Percentiles rank a stretch among this genome's conserved stretches.
phyloP scores from a whole-genome alignment of 1,140 invertebrate genomes.

The Pseudomyrmex cubaensis region DNA sequence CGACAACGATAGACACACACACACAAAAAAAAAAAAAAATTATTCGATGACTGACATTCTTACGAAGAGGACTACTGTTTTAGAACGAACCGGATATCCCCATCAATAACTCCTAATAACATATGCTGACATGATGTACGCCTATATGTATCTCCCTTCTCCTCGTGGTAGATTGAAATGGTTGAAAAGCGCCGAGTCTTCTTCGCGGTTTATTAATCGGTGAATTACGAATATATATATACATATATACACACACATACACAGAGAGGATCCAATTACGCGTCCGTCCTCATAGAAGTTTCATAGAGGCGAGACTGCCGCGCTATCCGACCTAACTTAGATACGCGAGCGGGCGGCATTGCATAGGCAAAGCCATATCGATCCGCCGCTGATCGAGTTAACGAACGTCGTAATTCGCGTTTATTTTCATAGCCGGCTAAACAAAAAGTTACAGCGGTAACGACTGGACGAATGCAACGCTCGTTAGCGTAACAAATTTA shows the following conservation, averaged over 20 bases:
- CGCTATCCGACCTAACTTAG: conserved; percentile 31
- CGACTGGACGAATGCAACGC: conserved; percentile 27
- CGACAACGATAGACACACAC: too few species aligned
- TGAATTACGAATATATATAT: background rate
- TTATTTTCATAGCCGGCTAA: conserved; percentile 46
- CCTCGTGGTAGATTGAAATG: background rate
- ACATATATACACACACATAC: background rate
- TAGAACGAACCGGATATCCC: conserved; percentile 8
- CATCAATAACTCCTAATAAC: background rate
- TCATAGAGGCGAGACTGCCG: background rate
- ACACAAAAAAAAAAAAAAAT: background rate
- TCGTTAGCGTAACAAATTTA: conserved; percentile 62
- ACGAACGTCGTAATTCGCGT: conserved; percentile 46
- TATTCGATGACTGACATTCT: conserved; percentile 21
- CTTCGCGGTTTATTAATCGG: background rate
- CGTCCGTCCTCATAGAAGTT: conserved; percentile 11
- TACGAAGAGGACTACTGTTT: background rate
- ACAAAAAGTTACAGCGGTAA: conserved; percentile 38
- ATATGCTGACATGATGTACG: background rate
- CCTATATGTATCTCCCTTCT: background rate
- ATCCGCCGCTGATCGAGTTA: conserved; percentile 40
- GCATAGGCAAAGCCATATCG: background rate
- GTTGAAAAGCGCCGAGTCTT: background rate
- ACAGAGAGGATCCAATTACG: conserved; percentile 19
- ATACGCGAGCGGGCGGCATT: conserved; percentile 24